Base-by-base conservation (phyloP, 2,888 invertebrate genomes). In the Agrochola lota region DNA sequence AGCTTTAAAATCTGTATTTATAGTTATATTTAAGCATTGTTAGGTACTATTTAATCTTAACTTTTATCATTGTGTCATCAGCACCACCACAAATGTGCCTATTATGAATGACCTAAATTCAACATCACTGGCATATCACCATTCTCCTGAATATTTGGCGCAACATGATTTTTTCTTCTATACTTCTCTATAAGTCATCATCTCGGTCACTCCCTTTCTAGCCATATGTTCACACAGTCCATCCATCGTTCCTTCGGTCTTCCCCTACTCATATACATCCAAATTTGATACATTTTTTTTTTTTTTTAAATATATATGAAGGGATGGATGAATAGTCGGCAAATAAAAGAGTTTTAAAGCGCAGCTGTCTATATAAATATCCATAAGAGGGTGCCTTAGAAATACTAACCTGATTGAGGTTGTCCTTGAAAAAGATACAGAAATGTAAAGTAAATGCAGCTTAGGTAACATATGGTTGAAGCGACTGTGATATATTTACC, bases 71-170 rank as follows among this genome's bases (percentile, higher is more conserved):
- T 57, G 46, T 40, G 9, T 17, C 35, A 46, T 71, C 78, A 35
- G 26, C 26, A 30, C 55, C 78, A 46, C 15, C 23, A 40, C 55
- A n/a, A 57, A 63, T 49, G 26, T 78, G 35, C 55, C n/a, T 49
- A 49, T 40, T 63, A 78, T 64, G 63, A 57, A 63, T 78, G 71
- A 71, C 78, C 71, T 57, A 63, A 43, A 71, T 78, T 70, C 23
- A 49, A 49, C 46, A 46, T 46, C 30, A n/a, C n/a, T n/a, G n/a
- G 30, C 2, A 46, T 15, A 46, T 46, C 7, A 20, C 17, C 7
- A 20, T 52, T 17, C 49, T 17, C 6, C 49, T 49, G 12, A 15
- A 15, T 46, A 46, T 15, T 15, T 15, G 49, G 5, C 49, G 2
- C 1, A 49, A 17, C 17, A 20, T 49, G 1, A 5, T 2, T 49